Conservation (phyloP, 2,797 vertebrate genomes). For the Chromobotia macracanthus region DNA sequence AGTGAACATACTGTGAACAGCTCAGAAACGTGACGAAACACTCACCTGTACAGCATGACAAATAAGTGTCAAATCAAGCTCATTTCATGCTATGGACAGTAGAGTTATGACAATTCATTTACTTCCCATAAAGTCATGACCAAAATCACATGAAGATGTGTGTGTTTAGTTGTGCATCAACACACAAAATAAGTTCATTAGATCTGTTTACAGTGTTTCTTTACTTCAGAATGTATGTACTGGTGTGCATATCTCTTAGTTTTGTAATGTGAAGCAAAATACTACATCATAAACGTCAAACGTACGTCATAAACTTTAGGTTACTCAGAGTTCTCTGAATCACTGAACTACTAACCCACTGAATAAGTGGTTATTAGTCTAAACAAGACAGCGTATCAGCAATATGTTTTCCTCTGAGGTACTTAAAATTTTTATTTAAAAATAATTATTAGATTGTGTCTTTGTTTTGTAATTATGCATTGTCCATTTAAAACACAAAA, state of each 20-base stretch:
- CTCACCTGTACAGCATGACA: slow-evolving; percentile 2
- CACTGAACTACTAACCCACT: too few relatives aligned
- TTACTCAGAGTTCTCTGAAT: not conserved
- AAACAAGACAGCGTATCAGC: too few relatives aligned
- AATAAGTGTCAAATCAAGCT: slow-evolving; percentile 7
- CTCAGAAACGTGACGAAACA: slow-evolving; percentile 13
- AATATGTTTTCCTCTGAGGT: too few relatives aligned
- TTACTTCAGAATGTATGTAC: not conserved
- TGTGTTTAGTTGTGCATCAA: not conserved
- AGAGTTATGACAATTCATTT: not conserved
- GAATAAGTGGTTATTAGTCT: too few relatives aligned
- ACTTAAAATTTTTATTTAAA: too few relatives aligned
- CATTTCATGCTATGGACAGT: not conserved
- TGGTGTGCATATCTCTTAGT: not conserved
- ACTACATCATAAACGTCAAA: too few relatives aligned
- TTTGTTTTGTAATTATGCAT: too few relatives aligned
- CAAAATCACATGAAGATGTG: not conserved
- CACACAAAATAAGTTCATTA: not conserved
- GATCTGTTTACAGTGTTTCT: not conserved
- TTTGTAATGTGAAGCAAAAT: not conserved
- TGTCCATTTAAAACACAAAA: too few relatives aligned
- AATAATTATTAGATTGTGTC: too few relatives aligned
- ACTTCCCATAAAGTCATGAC: not conserved
- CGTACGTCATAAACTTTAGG: too few relatives aligned
- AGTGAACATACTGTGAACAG: slow-evolving; percentile 31